Conservation (phyloP, 2,888 invertebrate species). For the Oegoconia quadripuncta region DNA sequence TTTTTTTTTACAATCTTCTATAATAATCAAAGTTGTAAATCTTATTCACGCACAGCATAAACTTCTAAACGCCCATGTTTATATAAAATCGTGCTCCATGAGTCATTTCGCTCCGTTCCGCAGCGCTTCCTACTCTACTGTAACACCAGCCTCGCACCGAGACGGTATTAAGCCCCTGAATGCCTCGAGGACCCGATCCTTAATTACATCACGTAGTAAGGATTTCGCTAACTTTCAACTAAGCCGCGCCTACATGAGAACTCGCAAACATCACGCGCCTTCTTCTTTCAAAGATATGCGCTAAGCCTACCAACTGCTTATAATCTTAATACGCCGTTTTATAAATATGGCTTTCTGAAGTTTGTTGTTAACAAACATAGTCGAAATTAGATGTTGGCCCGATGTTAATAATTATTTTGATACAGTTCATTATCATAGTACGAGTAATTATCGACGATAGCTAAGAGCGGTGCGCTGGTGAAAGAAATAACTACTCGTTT, state of each 20-base stretch:
- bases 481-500: too few species aligned
- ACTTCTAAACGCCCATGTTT: too few species aligned
- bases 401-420: too few species aligned
- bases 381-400: too few species aligned
- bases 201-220: conserved; percentile 52
- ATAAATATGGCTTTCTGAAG: neutral
- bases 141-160: neutral
- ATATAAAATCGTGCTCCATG: too few species aligned
- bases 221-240: conserved; percentile 50
- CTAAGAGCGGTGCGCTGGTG: too few species aligned
- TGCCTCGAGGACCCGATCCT: conserved; percentile 32
- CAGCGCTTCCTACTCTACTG: neutral
- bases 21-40: too few species aligned
- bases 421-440: too few species aligned
- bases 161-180: conserved; percentile 26
- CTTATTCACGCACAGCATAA: too few species aligned
- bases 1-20: too few species aligned
- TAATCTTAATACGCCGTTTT: conserved; percentile 30
- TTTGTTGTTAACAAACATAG: too few species aligned
- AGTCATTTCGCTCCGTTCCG: neutral
- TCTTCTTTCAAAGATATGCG: conserved; percentile 55
- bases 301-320: conserved; percentile 51
- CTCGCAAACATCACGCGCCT: conserved; percentile 50
- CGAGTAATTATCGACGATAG: too few species aligned
- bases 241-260: conserved; percentile 44